Percentiles rank a stretch among this genome's conserved stretches.
Conservation (phyloP, 2,113 vertebrate species). For the Dicrurus megarhynchus region DNA sequence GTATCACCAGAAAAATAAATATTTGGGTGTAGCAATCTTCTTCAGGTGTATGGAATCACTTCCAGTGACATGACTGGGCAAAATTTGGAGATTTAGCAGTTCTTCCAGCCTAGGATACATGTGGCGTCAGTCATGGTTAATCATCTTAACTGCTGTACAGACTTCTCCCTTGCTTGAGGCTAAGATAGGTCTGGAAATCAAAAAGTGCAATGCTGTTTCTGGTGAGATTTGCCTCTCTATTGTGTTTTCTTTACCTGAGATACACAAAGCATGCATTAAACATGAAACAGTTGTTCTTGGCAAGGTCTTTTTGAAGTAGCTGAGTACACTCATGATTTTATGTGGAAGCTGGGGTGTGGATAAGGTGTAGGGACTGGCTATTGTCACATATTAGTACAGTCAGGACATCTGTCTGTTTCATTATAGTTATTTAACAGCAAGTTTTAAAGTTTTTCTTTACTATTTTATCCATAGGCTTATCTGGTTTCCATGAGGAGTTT, state of each 20-base stretch:
- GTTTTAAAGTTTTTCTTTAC: background rate
- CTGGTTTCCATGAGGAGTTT: background rate
- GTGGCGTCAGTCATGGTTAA: background rate
- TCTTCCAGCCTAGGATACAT: slow-evolving; percentile 5
- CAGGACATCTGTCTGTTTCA: background rate
- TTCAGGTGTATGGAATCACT: background rate
- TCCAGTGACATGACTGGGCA: background rate
- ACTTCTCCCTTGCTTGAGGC: slow-evolving; percentile 29
- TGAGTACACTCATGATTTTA: background rate
- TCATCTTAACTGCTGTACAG: background rate
- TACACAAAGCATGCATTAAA: background rate
- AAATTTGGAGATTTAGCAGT: slow-evolving; percentile 1
- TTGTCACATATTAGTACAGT: background rate
- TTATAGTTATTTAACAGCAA: background rate
- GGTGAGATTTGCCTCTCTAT: background rate
- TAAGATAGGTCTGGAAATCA: background rate
- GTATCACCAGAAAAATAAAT: background rate
- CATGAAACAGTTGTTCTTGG: background rate
- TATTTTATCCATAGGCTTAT: background rate
- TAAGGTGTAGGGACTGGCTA: background rate
- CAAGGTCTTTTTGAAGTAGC: background rate
- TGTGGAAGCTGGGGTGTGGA: background rate
- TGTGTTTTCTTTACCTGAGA: background rate
- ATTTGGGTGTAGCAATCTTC: background rate
- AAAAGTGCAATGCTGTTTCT: background rate